These are phyloP conservation scores for Aradophagus sp. DNA, from an alignment of 1,140 invertebrate genomes.

Conservation along the genomic window DNA sequence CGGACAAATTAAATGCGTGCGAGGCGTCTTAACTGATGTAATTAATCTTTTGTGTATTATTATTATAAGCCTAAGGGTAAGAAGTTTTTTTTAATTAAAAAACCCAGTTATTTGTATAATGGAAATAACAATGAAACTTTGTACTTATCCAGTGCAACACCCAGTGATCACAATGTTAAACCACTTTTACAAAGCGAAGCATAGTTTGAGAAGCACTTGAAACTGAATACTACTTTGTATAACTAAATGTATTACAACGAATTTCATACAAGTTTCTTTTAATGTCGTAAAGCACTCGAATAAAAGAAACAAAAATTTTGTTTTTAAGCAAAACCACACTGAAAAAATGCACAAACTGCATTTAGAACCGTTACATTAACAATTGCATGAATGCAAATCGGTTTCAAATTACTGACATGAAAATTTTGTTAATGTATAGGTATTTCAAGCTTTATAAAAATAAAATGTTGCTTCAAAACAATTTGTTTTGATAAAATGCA, in stretches of 20 bases:
- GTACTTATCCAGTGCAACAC: slow-evolving; percentile 13
- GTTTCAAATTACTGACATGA: too few relatives aligned
- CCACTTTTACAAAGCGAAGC: slow-evolving; percentile 49
- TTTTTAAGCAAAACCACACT: too few relatives aligned
- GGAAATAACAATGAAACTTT: slow-evolving; percentile 46
- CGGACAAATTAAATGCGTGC: too few relatives aligned
- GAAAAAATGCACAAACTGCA: too few relatives aligned
- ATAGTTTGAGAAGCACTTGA: slow-evolving; percentile 53
- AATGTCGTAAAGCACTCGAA: slow-evolving; percentile 11
- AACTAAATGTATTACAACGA: slow-evolving; percentile 45
- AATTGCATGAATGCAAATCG: too few relatives aligned
- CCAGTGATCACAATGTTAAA: slow-evolving; percentile 47
- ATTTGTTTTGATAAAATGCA: too few relatives aligned
- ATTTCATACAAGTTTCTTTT: slow-evolving; percentile 35
- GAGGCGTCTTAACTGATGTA: too few relatives aligned
- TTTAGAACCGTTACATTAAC: too few relatives aligned
- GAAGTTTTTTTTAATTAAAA: slow-evolving; percentile 41
- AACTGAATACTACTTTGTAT: slow-evolving; percentile 49
- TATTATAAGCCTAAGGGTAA: slow-evolving; percentile 10
- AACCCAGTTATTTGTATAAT: slow-evolving; percentile 38
- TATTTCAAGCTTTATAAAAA: too few relatives aligned
- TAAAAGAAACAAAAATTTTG: slow-evolving; percentile 1
- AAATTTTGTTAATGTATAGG: too few relatives aligned
- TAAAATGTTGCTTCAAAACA: too few relatives aligned
- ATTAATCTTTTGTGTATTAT: slow-evolving; percentile 32